Base-by-base conservation (phyloP, 1,140 invertebrate species). In the Lycorma delicatula region DNA sequence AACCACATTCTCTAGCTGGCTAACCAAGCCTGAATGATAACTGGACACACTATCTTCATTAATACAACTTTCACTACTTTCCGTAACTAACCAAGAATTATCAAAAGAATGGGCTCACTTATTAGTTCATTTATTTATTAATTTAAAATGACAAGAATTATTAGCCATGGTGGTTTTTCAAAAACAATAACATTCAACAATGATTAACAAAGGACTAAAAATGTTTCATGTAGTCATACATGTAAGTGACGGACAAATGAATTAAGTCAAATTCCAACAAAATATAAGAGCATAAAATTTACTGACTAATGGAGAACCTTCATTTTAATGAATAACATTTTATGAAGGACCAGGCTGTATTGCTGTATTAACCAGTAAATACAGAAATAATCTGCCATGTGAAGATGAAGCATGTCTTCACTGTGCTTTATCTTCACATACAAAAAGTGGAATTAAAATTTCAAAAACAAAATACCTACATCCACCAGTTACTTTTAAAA, bases 401-500 rank as follows among this genome's bases (percentile, higher is more conserved):
- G 7, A 34, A 34, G n/a, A 34, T 9, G n/a, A 7, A 34, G 7
- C 31, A 34, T 34, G 7, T 9, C 7, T 9, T 34, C n/a, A 34
- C 7, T 34, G 7, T 9, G 31, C 31, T 34, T n/a, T 34, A 9
- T 7, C 7, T n/a, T 34, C 7, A n/a, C n/a, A 9, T 31, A 34
- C n/a, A 34, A 9, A 34, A 34, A 34, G n/a, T 55, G 7, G 38
- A 2, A 26, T 29, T 47, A 49, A 31, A 58, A 46, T 18, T 46
- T 52, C 25, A 48, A 22, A 50, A 49, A 36, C 1, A 41, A 46
- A 56, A 31, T 44, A 51, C 18, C 36, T 25, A 22, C 28, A 51
- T 53, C 16, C 29, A 53, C 34, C 55, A 38, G 59, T 20, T 54
- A 47, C 27, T n/a, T n/a, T n/a, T n/a, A n/a, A n/a, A n/a, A n/a